Percentiles rank a stretch among this genome's conserved stretches.
phyloP scores from a whole-genome alignment of 2,113 vertebrate species.

The Platysternon megacephalum region DNA sequence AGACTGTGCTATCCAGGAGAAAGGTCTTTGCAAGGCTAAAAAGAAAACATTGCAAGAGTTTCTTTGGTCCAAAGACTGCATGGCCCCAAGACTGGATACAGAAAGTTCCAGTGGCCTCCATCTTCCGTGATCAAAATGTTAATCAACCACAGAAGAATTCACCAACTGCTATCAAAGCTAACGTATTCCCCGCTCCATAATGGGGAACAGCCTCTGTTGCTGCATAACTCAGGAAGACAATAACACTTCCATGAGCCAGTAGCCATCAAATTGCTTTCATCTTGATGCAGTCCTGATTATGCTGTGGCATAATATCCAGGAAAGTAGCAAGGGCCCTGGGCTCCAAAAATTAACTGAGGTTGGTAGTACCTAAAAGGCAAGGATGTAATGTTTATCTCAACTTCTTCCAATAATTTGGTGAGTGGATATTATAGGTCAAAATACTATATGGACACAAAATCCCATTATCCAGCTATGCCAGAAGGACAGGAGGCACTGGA shows the following conservation, averaged over 20 bases:
- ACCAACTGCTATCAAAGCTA: conserved; percentile 27
- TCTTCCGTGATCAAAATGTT: conserved; percentile 8
- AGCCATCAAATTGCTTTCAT: neutral
- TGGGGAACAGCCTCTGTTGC: neutral
- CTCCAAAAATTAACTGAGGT: conserved; percentile 5
- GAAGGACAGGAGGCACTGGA: neutral
- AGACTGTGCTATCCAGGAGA: conserved; percentile 44
- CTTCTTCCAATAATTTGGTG: conserved; percentile 51
- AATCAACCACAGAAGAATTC: conserved; percentile 12
- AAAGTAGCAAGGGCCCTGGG: neutral
- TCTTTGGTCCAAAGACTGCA: conserved; percentile 44
- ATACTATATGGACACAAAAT: conserved; percentile 47
- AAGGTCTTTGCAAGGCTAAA: conserved; percentile 64
- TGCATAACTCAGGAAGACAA: neutral
- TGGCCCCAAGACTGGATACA: conserved; percentile 48
- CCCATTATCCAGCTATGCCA: neutral
- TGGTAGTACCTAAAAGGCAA: neutral
- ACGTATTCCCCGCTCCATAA: neutral
- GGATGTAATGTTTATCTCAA: conserved; percentile 32
- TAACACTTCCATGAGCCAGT: neutral
- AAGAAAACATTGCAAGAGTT: conserved; percentile 66
- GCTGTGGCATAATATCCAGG: neutral
- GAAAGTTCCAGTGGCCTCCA: conserved; percentile 20
- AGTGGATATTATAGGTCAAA: conserved; percentile 62
- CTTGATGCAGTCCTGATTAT: neutral